Evolutionary conservation across 2,888 invertebrate species (phyloP).

Genomic region (Electrophaes corylata): DNA sequence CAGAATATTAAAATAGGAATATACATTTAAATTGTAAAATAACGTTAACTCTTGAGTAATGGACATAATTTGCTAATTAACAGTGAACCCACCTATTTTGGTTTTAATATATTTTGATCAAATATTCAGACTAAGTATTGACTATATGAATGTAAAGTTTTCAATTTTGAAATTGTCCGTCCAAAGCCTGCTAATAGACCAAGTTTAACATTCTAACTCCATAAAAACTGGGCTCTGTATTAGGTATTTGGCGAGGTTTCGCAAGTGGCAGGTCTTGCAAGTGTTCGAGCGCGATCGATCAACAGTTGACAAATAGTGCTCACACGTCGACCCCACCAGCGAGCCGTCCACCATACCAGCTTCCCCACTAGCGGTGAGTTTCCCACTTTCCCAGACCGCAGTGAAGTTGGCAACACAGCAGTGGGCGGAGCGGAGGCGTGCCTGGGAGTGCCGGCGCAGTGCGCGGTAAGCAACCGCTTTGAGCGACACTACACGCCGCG

Average conservation of each 20-base stretch:
- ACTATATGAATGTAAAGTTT: slow-evolving; percentile 30
- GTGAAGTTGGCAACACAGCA: slow-evolving; percentile 66
- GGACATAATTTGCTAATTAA: background rate
- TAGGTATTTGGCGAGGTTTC: slow-evolving; percentile 32
- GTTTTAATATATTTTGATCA: slow-evolving; percentile 6
- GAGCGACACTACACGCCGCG: slow-evolving; percentile 53
- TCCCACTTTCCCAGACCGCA: slow-evolving; percentile 73
- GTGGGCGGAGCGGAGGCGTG: slow-evolving; percentile 72
- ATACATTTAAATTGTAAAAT: slow-evolving; percentile 4
- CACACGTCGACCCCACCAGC: slow-evolving; percentile 56
- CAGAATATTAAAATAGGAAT: slow-evolving; percentile 5
- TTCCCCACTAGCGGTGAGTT: slow-evolving; percentile 70
- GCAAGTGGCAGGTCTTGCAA: slow-evolving; percentile 25
- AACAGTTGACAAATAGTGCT: slow-evolving; percentile 52
- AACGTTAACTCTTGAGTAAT: background rate
- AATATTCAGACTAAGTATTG: slow-evolving; percentile 28
- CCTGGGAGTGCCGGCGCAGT: slow-evolving; percentile 58
- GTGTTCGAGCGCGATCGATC: slow-evolving; percentile 48
- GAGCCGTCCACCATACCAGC: slow-evolving; percentile 51
- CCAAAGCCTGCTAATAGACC: slow-evolving; percentile 27
- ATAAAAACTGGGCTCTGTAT: slow-evolving; percentile 32
- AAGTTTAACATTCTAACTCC: slow-evolving; percentile 28
- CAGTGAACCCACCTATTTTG: slow-evolving; percentile 1
- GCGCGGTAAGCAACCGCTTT: slow-evolving; percentile 52
- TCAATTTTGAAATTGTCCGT: slow-evolving; percentile 32